Percentiles rank a stretch among this genome's conserved stretches.
Evolutionary conservation across 1,140 invertebrate species (phyloP).

Genomic region (Hylaeus anthracinus): DNA sequence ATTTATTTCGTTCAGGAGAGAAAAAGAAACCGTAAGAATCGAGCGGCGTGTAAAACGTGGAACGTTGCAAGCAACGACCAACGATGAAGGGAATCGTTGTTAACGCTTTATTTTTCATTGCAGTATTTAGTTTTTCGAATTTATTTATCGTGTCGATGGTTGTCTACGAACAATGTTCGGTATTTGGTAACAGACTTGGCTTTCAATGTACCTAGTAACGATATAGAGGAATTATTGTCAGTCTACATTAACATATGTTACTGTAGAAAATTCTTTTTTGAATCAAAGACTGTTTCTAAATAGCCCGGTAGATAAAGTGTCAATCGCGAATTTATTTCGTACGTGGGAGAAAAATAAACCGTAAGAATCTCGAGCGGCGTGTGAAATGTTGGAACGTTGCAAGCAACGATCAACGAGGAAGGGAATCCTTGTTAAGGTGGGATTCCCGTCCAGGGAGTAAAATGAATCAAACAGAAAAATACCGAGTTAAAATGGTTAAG

Average conservation of each 20-base stretch:
- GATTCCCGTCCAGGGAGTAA: no score
- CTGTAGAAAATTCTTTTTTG: no score
- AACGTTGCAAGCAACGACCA: not conserved
- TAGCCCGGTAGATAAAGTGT: not conserved
- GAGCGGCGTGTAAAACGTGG: slow-evolving; percentile 4
- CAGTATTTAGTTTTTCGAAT: no score
- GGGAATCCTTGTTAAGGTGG: not conserved
- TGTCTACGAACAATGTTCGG: no score
- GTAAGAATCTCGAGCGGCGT: slow-evolving; percentile 4
- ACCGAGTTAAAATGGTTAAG: no score
- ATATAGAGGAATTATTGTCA: no score
- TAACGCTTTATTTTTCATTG: not conserved
- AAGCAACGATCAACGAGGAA: not conserved
- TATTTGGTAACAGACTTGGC: no score
- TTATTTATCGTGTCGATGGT: no score
- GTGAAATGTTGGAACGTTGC: slow-evolving; percentile 11
- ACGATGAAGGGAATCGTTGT: not conserved
- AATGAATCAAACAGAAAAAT: no score
- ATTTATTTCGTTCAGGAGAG: not conserved
- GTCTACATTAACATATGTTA: no score
- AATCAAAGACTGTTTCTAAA: no score
- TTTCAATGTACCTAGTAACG: no score
- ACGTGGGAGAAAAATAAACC: not conserved
- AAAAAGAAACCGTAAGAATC: not conserved
- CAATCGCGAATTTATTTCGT: slow-evolving; percentile 15